These are phyloP conservation scores for Melanotaenia trifasciata DNA, from an alignment of 2,797 vertebrate genomes.

Conservation along the genomic window DNA sequence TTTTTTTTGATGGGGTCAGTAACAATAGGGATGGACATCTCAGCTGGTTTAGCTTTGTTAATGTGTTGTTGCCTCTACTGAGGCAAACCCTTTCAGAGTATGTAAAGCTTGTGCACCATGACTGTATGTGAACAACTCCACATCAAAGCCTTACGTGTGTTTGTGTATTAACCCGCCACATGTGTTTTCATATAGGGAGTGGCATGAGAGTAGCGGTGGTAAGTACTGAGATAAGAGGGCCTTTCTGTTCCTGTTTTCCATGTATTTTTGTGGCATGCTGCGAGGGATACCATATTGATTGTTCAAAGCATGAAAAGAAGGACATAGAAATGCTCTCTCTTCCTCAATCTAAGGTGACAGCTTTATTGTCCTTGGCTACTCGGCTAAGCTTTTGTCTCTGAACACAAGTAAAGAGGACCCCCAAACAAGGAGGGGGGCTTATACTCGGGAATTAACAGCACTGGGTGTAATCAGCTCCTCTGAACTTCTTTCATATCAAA, in stretches of 20 bases:
- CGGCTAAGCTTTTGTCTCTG: conserved; percentile 60
- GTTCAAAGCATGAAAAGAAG: conserved; percentile 54
- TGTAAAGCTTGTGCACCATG: conserved; percentile 32
- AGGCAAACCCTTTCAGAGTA: conserved; percentile 44
- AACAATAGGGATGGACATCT: conserved; percentile 5
- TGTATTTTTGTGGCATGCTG: conserved; percentile 49
- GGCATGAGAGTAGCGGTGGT: conserved; percentile 42
- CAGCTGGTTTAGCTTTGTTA: conserved; percentile 23
- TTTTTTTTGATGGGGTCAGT: conserved; percentile 16
- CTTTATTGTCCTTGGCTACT: conserved; percentile 74
- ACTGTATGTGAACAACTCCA: conserved; percentile 47
- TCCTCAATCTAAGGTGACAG: conserved; percentile 72
- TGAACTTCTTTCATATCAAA: conserved; percentile 20
- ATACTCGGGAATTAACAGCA: conserved; percentile 34
- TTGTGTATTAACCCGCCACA: conserved; percentile 73
- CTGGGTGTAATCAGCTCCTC: conserved; percentile 5
- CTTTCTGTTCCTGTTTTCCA: conserved; percentile 66
- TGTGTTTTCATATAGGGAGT: conserved; percentile 76
- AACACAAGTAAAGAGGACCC: conserved; percentile 47
- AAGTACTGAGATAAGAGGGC: conserved; percentile 55
- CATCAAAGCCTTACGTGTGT: conserved; percentile 72
- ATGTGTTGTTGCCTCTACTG: conserved; percentile 1
- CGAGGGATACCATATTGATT: conserved; percentile 52
- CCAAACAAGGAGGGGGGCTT: conserved; percentile 26
- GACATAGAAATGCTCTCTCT: conserved; percentile 47